These are phyloP conservation scores for Polymixis lichenea DNA, from an alignment of 2,888 invertebrate species.

Conservation along the genomic window DNA sequence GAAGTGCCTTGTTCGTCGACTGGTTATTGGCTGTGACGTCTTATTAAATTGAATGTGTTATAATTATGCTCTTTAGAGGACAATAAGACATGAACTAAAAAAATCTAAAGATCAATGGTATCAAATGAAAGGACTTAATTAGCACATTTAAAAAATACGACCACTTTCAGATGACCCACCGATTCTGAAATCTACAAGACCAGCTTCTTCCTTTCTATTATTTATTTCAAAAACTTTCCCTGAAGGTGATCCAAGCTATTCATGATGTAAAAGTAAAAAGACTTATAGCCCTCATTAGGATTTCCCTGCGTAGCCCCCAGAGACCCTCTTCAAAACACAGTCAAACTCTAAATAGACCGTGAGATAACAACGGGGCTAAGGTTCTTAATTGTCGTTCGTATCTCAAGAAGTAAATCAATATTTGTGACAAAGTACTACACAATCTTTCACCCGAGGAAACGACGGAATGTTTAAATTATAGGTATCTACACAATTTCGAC, in stretches of 20 bases:
- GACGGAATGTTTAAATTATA: slow-evolving; percentile 27
- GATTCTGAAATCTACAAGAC: background rate
- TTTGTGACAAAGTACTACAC: slow-evolving; percentile 61
- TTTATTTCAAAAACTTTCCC: slow-evolving; percentile 1
- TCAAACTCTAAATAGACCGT: slow-evolving; percentile 42
- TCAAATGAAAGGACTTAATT: too few relatives aligned
- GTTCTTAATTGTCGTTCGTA: slow-evolving; percentile 64
- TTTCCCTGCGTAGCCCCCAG: slow-evolving; percentile 15
- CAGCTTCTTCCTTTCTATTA: background rate
- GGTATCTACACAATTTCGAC: slow-evolving; percentile 14
- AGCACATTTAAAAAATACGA: too few relatives aligned
- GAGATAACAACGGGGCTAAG: slow-evolving; percentile 53
- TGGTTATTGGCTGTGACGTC: too few relatives aligned
- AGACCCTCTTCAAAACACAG: slow-evolving; percentile 47
- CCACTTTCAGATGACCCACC: background rate
- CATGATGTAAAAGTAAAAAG: slow-evolving; percentile 16
- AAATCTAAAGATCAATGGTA: too few relatives aligned
- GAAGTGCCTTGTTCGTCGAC: too few relatives aligned
- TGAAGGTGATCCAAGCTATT: background rate
- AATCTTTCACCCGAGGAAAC: slow-evolving; percentile 43
- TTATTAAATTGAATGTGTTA: too few relatives aligned
- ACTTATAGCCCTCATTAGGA: slow-evolving; percentile 31
- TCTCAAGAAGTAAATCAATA: slow-evolving; percentile 65
- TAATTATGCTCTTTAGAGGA: too few relatives aligned
- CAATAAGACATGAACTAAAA: too few relatives aligned